phyloP scores from a whole-genome alignment of 2,888 invertebrate genomes.

The Sycophila texana region DNA sequence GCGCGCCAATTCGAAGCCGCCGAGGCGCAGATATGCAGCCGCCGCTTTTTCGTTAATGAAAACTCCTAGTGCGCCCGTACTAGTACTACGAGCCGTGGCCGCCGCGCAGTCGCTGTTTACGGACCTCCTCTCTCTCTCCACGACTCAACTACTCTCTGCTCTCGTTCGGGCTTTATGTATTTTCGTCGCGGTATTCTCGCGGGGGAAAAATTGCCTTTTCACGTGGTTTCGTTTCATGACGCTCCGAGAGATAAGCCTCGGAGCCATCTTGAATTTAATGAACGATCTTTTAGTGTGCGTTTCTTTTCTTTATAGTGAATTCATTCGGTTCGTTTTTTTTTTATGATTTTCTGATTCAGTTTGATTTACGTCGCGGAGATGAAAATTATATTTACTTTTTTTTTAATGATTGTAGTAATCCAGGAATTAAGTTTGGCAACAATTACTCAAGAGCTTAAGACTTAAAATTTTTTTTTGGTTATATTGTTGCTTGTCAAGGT shows the following conservation, averaged over 20 bases:
- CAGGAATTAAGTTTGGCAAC: too few relatives aligned
- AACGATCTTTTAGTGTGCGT: neutral
- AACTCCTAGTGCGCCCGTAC: slow-evolving; percentile 55
- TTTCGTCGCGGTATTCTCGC: neutral
- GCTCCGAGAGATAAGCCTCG: too few relatives aligned
- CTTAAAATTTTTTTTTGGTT: too few relatives aligned
- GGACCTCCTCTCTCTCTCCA: neutral
- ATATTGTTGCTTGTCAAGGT: too few relatives aligned
- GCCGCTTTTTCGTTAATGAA: slow-evolving; percentile 68
- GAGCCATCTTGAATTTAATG: too few relatives aligned
- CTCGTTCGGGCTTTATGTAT: slow-evolving; percentile 1
- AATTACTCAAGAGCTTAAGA: too few relatives aligned
- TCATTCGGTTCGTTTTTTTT: too few relatives aligned
- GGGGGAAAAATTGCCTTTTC: neutral
- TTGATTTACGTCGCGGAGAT: too few relatives aligned
- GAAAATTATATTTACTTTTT: too few relatives aligned
- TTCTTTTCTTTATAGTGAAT: neutral
- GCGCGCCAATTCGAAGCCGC: slow-evolving; percentile 20
- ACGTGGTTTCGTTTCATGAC: neutral
- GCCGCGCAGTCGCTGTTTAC: neutral
- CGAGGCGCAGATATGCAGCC: slow-evolving; percentile 41
- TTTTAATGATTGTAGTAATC: too few relatives aligned
- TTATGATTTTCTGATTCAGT: too few relatives aligned
- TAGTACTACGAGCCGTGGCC: neutral
- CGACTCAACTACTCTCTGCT: neutral